Percentiles rank a stretch among this genome's conserved stretches.
Evolutionary conservation across 1,140 invertebrate species (phyloP).

Genomic region (Drosophila trapezifrons): DNA sequence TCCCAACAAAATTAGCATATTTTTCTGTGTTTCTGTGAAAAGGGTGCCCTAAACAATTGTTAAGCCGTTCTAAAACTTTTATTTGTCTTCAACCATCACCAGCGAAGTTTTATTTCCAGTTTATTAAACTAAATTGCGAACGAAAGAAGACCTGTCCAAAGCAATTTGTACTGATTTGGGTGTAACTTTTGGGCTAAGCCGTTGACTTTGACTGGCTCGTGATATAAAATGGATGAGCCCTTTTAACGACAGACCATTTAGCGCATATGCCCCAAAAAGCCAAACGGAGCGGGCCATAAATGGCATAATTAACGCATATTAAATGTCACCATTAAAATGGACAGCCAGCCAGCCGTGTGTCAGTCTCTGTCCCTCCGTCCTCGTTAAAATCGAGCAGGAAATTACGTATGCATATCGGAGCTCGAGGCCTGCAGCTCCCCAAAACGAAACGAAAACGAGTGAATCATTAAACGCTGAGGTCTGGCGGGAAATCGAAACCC

Average conservation of each 20-base stretch:
- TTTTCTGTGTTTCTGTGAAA: background rate
- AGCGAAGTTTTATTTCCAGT: conserved; percentile 32
- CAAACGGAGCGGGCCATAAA: conserved; percentile 57
- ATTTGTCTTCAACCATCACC: conserved; percentile 16
- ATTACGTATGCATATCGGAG: conserved; percentile 59
- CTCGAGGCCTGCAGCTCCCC: conserved; percentile 7
- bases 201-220: conserved; percentile 10
- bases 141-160: conserved; percentile 25
- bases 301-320: conserved; percentile 79
- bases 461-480: conserved; percentile 49
- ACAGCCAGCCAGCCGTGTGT: conserved; percentile 25
- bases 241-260: conserved; percentile 72
- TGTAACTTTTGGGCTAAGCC: conserved; percentile 18
- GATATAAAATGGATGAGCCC: conserved; percentile 71
- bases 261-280: conserved; percentile 53
- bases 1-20: conserved; percentile 22
- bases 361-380: conserved; percentile 27
- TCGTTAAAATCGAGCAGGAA: conserved; percentile 61
- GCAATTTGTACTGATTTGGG: conserved; percentile 42
- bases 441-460: conserved; percentile 5
- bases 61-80: conserved; percentile 8
- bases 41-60: conserved; percentile 8
- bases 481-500: conserved; percentile 42
- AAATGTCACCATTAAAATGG: conserved; percentile 77
- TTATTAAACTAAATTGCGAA: conserved; percentile 11